A percentile compares a stretch with the other conserved stretches of the same genome.
These are phyloP conservation scores for Silvanus unidentatus DNA, from an alignment of 2,888 invertebrate genomes.

Conservation along the genomic window DNA sequence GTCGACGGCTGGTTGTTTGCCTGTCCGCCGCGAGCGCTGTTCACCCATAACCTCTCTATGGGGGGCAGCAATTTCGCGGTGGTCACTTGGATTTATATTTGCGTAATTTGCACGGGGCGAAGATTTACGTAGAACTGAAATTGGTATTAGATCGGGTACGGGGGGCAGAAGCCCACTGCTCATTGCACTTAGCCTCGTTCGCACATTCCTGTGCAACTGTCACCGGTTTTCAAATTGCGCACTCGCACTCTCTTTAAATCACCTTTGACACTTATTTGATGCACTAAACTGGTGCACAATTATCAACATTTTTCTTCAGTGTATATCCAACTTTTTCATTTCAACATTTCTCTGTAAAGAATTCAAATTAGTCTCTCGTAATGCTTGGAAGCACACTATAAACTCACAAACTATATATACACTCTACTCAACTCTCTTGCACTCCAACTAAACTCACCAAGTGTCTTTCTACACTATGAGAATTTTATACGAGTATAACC, in stretches of 20 bases:
- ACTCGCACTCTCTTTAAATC: conserved; percentile 7
- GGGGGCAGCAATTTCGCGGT: conserved; percentile 35
- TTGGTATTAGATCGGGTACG: conserved; percentile 46
- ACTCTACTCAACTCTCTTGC: conserved; percentile 26
- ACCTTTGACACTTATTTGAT: conserved; percentile 9
- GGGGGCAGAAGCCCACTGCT: conserved; percentile 44
- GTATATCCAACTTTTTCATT: too few relatives aligned
- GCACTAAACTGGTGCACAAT: background rate
- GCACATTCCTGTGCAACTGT: conserved; percentile 20
- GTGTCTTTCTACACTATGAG: conserved; percentile 38
- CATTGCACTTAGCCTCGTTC: conserved; percentile 36
- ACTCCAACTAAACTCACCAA: conserved; percentile 35
- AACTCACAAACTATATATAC: conserved; percentile 14
- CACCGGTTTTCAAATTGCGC: conserved; percentile 5
- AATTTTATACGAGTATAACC: conserved; percentile 33
- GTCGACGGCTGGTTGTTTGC: conserved; percentile 39
- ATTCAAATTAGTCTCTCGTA: too few relatives aligned
- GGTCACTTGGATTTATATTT: conserved; percentile 30
- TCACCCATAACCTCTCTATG: conserved; percentile 43
- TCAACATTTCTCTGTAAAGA: too few relatives aligned
- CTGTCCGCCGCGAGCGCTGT: conserved; percentile 44
- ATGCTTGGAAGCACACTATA: conserved; percentile 17
- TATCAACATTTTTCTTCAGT: background rate
- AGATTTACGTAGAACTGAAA: conserved; percentile 40
- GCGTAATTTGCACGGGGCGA: conserved; percentile 25